Percentiles rank a stretch among this genome's conserved stretches.
phyloP scores from a whole-genome alignment of 2,888 invertebrate genomes.

The Trichogramma dendrolimi region DNA sequence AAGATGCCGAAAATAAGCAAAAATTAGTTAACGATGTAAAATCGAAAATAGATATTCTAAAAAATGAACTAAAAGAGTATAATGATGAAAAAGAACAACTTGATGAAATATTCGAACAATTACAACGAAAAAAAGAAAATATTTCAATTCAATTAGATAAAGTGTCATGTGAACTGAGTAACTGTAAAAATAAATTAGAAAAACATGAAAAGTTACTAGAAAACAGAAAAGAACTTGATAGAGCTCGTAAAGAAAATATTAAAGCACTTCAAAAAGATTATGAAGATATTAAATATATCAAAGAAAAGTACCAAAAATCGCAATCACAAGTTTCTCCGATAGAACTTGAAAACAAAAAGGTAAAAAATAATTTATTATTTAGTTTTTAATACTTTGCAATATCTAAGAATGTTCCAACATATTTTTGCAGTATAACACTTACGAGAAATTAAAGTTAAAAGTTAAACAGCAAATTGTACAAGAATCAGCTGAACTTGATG shows the following conservation, averaged over 20 bases:
- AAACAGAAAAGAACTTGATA: conserved; percentile 78
- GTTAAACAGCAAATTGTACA: too few relatives aligned
- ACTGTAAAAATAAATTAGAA: conserved; percentile 1
- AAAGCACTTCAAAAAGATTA: conserved; percentile 74
- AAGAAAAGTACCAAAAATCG: conserved; percentile 72
- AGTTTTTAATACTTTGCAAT: background rate
- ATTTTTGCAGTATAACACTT: background rate
- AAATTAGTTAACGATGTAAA: background rate
- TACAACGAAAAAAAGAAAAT: conserved; percentile 87
- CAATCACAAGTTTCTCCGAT: conserved; percentile 74
- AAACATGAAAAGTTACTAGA: conserved; percentile 68
- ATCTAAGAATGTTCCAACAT: background rate
- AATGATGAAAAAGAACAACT: background rate
- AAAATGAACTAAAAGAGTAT: background rate
- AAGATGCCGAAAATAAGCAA: conserved; percentile 6
- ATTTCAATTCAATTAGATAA: conserved; percentile 80
- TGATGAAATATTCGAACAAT: conserved; percentile 63
- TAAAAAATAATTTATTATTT: conserved; percentile 42
- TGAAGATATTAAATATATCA: conserved; percentile 64
- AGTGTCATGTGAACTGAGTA: background rate
- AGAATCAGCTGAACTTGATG: too few relatives aligned
- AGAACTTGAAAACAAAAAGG: conserved; percentile 85
- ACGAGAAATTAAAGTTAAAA: conserved; percentile 9
- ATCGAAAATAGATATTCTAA: background rate
- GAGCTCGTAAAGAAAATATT: conserved; percentile 78